Base-by-base conservation (phyloP, 2,113 vertebrate genomes). In the Scortum barcoo region DNA sequence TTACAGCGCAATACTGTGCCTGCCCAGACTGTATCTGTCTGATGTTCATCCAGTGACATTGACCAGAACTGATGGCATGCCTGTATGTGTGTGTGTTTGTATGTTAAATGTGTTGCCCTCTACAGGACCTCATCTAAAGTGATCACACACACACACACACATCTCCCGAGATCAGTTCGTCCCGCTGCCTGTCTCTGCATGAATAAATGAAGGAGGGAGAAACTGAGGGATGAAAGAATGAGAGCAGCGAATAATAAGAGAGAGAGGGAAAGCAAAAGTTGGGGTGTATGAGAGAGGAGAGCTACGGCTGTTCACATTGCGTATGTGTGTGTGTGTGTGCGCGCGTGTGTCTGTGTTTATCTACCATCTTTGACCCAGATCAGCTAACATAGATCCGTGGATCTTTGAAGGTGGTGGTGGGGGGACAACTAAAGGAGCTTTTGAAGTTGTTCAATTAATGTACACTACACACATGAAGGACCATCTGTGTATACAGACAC, bases 381-480 rank as follows among this genome's bases (percentile, higher is more conserved):
- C 80, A 80, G 83, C 83, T 89, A 85, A 84, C 80, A 79, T 42
- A 83, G 81, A 90, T 89, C 65, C 54, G 50, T 28, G 75, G 76
- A 76, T 92, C 84, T 93, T 89, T 93, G 89, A 93, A 92, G 81
- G 85, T 78, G 88, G 77, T 73, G 78, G 74, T 87, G 86, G 40
- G 83, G 67, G 68, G 65, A 44, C 70, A 73, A 77, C 84, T 80
- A 78, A 93, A 91, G 87, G 86, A 80, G 57, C 20, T 78, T 94
- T 93, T 94, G 92, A 94, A 94, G 91, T 91, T 26, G 53, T 86
- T 91, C 86, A 93, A 93, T 94, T 92, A 93, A 93, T 91, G 86
- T 88, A 91, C 42, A 82, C 71, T 86, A 85, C 86, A 92, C 91
- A 93, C 86, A 94, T 79, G 86, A 90, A 91, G 79, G 76, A 83